Evolutionary conservation across 2,113 vertebrate species (phyloP), one percentile per base, ranked within the genome.

Genomic region (Ardeotis arabs): DNA sequence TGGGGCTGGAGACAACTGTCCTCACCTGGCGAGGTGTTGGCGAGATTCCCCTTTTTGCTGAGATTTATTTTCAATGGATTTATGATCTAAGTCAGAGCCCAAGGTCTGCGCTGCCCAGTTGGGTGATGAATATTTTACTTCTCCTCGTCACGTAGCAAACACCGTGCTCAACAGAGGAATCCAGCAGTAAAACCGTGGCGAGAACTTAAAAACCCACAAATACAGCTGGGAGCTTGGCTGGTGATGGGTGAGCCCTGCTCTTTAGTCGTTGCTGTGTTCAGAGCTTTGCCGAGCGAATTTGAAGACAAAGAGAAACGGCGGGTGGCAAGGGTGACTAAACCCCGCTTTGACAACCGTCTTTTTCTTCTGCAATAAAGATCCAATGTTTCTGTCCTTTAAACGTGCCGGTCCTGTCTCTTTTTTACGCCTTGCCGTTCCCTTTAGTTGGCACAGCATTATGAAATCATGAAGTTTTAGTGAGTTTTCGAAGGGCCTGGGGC

Each of bases 101-200:
- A 24, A 53, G 41, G 59, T 73, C 49, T 66, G 39, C 55, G 50
- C n/a, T 76, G 58, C 73, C 35, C 72, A 18, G 19, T 45, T 63
- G 19, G 15, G 9, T n/a, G 29, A 47, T 3, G 2, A 41, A 3
- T 41, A 4, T 59, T 75, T 18, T 27, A 15, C 23, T 77, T 47
- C 8, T 49, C 16, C 60, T 60, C n/a, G 49, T 72, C 81, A 17
- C 0, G 0, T 16, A 58, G 80, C 31, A 58, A 81, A 59, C 7
- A 0, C 20, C 22, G 9, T 33, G 27, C 16, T 78, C 13, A 21
- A 5, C 24, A 29, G 37, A 49, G 33, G 20, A 67, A 67, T 79
- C 72, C 55, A 33, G 22, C 45, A 68, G 21, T 68, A 58, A 91
- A 87, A 50, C 56, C 9, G 2, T 2, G 10, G 15, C 29, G 56